Conservation (phyloP, 2,888 invertebrate genomes). For the Ditula angustiorana region DNA sequence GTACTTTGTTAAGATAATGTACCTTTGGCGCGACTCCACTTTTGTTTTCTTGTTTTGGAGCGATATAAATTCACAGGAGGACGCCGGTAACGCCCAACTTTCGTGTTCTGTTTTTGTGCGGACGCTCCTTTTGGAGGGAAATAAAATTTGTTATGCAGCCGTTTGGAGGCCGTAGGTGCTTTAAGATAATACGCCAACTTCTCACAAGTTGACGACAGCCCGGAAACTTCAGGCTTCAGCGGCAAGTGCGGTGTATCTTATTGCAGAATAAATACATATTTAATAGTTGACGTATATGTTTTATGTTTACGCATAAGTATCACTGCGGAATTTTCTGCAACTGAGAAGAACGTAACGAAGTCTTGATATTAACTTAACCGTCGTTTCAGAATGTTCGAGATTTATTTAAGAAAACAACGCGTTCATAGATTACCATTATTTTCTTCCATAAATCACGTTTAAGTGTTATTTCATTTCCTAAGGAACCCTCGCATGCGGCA, state of each 20-base stretch:
- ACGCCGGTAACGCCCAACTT: constrained; percentile 78
- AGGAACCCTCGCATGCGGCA: constrained; percentile 71
- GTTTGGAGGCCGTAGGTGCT: constrained; percentile 66
- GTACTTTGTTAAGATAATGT: constrained; percentile 86
- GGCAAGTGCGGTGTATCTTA: constrained; percentile 30
- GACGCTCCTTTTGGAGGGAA: constrained; percentile 69
- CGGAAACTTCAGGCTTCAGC: constrained; percentile 37
- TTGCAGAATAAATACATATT: constrained; percentile 43
- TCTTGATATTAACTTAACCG: constrained; percentile 44
- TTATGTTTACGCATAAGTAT: not conserved
- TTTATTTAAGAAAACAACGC: constrained; percentile 79
- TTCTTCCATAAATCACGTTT: constrained; percentile 81
- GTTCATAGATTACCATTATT: constrained; percentile 80
- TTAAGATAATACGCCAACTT: constrained; percentile 54
- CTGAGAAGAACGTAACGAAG: not conserved
- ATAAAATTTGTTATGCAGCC: constrained; percentile 78
- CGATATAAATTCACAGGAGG: constrained; percentile 81
- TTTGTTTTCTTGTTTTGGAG: constrained; percentile 83
- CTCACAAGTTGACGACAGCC: constrained; percentile 31
- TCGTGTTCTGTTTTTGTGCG: constrained; percentile 79
- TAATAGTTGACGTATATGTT: constrained; percentile 26
- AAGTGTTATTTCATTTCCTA: constrained; percentile 85
- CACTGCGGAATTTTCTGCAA: not conserved
- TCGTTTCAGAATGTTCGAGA: constrained; percentile 64
- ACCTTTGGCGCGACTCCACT: constrained; percentile 84